phyloP scores from a whole-genome alignment of 30 jellyfish, hydroid and myxozoan genomes.

The Mastigias papua region DNA sequence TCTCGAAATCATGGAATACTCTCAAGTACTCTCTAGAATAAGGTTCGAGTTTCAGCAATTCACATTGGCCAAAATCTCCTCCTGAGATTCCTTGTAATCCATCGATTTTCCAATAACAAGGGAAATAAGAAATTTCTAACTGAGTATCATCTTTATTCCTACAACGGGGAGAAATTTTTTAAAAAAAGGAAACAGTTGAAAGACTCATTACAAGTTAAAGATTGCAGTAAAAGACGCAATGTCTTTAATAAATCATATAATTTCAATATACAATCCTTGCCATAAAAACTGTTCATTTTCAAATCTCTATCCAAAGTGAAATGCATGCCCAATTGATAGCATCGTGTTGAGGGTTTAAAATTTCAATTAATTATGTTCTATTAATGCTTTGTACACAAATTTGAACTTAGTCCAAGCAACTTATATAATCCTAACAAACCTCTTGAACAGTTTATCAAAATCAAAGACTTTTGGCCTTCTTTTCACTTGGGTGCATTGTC shows the following conservation, averaged over 20 bases:
- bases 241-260: too few relatives aligned
- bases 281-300: too few relatives aligned
- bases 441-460: not conserved
- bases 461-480: constrained; percentile 46
- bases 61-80: constrained; percentile 43
- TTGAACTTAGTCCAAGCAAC: too few relatives aligned
- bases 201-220: too few relatives aligned
- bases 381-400: too few relatives aligned
- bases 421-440: not conserved
- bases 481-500: not conserved
- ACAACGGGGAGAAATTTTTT: not conserved
- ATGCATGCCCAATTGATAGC: too few relatives aligned
- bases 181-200: not conserved
- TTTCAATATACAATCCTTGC: too few relatives aligned
- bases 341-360: too few relatives aligned
- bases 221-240: too few relatives aligned
- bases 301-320: too few relatives aligned
- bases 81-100: constrained; percentile 22
- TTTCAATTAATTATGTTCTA: too few relatives aligned
- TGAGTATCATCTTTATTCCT: constrained; percentile 9
- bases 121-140: constrained; percentile 35
- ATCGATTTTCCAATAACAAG: constrained; percentile 65
- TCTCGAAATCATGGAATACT: constrained; percentile 3
- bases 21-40: constrained; percentile 37
- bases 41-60: constrained; percentile 15